Base-by-base conservation (phyloP, 1,140 invertebrate genomes). In the Anastatus disparis region DNA sequence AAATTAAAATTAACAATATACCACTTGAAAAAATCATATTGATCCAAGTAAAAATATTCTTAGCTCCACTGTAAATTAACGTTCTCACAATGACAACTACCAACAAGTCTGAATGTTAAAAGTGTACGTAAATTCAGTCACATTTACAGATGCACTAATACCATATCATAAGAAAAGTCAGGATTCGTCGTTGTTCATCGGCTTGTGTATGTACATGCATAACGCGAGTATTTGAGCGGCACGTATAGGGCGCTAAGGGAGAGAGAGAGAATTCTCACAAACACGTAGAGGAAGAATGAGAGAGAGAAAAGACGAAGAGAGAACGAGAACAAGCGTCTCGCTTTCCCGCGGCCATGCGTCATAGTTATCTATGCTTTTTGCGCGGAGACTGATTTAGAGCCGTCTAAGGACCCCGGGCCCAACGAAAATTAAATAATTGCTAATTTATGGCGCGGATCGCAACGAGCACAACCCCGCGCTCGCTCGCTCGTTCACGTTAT, bases 281-380 rank as follows among this genome's bases (percentile, higher is more conserved):
- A 53, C 62, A 44, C 35, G 35, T 55, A 40, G 3, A 50, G 26
- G 26, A 7, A 13, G 27, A 63, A 31, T 7, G 2, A 42, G 35
- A 38, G 20, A 27, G 40, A 44, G 44, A 55, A n/a, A 22, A 26
- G 22, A n/a, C 6, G 13, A 26, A 55, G 59, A 26, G 59, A 64
- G 52, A 53, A 31, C 53, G 42, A 69, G n/a, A n/a, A n/a, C n/a
- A 53, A 50, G 65, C 73, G 69, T 75, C 75, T 84, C 82, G 83
- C 82, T 82, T 82, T 81, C 76, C 79, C 77, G 77, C 75, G 75
- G 84, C 84, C 79, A 86, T 86, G 82, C 81, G 82, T 86, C 84
- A 86, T 86, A 86, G 84, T 86, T 86, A 86, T 86, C 84, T 86
- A 84, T 85, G 84, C 84, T 86, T 86, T 86, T 86, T 86, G 84